Percentiles rank a stretch among this genome's conserved stretches.
Evolutionary conservation across 2,888 invertebrate species (phyloP).

Genomic region (Oligia latruncula): DNA sequence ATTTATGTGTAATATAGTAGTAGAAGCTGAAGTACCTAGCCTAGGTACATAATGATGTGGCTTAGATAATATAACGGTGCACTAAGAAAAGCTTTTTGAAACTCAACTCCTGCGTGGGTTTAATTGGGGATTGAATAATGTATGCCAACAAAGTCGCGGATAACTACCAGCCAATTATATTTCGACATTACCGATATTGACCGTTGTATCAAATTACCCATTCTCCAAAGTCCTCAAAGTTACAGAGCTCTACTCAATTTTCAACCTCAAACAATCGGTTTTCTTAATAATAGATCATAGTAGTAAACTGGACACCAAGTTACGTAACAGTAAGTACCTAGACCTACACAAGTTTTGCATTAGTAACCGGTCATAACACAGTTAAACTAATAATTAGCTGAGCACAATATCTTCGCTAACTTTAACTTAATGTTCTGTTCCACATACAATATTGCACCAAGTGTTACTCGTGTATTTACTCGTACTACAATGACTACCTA

Average conservation of each 20-base stretch:
- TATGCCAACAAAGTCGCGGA: not conserved
- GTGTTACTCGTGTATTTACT: not conserved
- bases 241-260: slow-evolving; percentile 37
- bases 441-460: slow-evolving; percentile 21
- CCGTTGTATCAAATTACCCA: slow-evolving; percentile 44
- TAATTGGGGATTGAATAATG: not conserved
- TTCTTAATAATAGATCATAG: slow-evolving; percentile 48
- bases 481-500: not conserved
- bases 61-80: not conserved
- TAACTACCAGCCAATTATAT: slow-evolving; percentile 24
- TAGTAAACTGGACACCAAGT: slow-evolving; percentile 41
- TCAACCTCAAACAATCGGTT: slow-evolving; percentile 54
- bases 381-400: slow-evolving; percentile 45
- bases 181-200: slow-evolving; percentile 29
- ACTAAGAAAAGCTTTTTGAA: not conserved
- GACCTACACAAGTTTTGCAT: slow-evolving; percentile 38
- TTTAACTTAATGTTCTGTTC: slow-evolving; percentile 27
- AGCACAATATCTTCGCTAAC: slow-evolving; percentile 47
- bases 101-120: slow-evolving; percentile 2
- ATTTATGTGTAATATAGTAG: not conserved
- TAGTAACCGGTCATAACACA: slow-evolving; percentile 52
- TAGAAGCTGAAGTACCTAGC: not conserved
- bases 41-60: too few relatives aligned
- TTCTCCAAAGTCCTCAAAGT: slow-evolving; percentile 35
- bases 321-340: slow-evolving; percentile 27